phyloP scores from a whole-genome alignment of 2,797 vertebrate species.

The Eulemur mongoz region DNA sequence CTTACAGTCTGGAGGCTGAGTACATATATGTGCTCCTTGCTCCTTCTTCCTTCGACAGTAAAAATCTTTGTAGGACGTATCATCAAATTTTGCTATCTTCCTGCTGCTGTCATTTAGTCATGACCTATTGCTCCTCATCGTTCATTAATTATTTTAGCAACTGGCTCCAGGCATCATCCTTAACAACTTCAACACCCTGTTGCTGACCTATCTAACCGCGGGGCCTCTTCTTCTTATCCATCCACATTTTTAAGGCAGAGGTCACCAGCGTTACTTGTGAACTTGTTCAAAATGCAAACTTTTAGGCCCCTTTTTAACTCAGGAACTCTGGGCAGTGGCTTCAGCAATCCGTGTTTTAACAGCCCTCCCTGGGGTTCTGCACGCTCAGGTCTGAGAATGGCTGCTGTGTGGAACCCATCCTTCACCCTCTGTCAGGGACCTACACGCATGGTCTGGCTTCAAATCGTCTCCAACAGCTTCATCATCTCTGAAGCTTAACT shows the following conservation, averaged over 20 bases:
- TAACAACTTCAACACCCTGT: too few species aligned
- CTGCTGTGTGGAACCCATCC: fast-evolving
- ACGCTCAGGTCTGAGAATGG: not conserved
- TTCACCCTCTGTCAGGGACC: too few species aligned
- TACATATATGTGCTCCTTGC: not conserved
- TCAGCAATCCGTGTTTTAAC: too few species aligned
- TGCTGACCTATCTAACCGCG: not conserved
- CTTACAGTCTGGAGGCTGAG: not conserved
- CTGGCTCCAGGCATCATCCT: not conserved
- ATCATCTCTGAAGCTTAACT: not conserved
- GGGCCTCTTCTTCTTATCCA: not conserved
- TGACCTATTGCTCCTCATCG: not conserved
- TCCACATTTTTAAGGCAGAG: not conserved
- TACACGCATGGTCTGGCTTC: not conserved
- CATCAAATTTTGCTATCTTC: not conserved
- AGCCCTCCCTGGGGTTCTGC: not conserved
- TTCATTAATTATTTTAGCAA: not conserved
- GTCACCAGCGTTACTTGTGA: fast-evolving
- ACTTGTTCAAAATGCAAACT: not conserved
- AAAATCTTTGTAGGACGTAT: not conserved
- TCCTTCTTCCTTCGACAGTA: not conserved
- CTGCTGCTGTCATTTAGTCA: not conserved
- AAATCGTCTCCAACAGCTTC: not conserved
- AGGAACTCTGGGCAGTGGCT: not conserved
- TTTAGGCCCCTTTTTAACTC: not conserved